A percentile compares a stretch with the other conserved stretches of the same genome.
Evolutionary conservation across 2,113 vertebrate species (phyloP).

Genomic region (Chionodraco myersi): DNA sequence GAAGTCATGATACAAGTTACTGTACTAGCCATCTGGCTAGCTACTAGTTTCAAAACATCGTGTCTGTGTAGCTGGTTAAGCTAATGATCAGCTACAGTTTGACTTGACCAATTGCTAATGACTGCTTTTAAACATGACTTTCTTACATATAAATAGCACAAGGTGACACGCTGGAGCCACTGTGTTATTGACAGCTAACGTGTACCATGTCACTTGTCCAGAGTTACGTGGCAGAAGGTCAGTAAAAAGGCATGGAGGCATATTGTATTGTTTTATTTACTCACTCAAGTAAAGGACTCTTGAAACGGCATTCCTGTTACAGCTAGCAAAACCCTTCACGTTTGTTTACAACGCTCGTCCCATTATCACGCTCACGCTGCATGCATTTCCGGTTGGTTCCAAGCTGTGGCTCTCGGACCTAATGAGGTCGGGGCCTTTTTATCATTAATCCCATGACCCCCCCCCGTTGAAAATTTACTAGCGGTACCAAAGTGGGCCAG

Average conservation of each 20-base stretch:
- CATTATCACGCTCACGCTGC: slow-evolving; percentile 21
- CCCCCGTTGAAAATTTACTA: too few species aligned
- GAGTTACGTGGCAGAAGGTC: background rate
- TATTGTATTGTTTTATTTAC: slow-evolving; percentile 17
- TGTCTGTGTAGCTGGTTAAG: background rate
- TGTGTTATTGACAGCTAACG: background rate
- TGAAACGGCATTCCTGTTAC: slow-evolving; percentile 48
- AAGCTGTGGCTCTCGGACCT: slow-evolving; percentile 11
- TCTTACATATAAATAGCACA: background rate
- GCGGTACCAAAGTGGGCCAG: too few species aligned
- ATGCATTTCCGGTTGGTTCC: slow-evolving; percentile 40
- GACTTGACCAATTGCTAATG: background rate
- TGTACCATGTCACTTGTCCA: background rate
- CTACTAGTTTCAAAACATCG: background rate
- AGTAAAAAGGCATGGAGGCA: rapidly evolving
- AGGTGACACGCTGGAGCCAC: background rate
- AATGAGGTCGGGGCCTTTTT: background rate
- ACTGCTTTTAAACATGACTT: background rate
- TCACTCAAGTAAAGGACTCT: slow-evolving; percentile 40
- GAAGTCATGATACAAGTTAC: background rate
- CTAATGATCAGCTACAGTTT: background rate
- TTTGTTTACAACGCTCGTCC: slow-evolving; percentile 68
- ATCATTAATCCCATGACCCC: background rate
- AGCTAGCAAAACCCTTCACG: slow-evolving; percentile 1
- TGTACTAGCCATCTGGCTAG: background rate